A percentile compares a stretch with the other conserved stretches of the same genome.
phyloP scores from a whole-genome alignment of 1,140 invertebrate species.

The Helicorthomorpha holstii region DNA sequence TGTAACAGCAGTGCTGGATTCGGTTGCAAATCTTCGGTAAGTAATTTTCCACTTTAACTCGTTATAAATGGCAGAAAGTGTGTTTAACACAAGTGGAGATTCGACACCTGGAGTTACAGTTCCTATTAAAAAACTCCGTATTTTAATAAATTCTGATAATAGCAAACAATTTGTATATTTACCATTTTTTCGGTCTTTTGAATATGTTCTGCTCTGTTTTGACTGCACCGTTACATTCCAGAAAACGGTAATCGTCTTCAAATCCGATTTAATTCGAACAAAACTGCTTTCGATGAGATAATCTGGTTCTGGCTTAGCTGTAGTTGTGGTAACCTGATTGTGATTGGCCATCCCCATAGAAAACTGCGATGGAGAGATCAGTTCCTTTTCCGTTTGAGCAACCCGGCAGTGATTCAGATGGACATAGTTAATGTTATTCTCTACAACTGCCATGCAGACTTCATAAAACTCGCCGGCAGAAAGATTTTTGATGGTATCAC shows the following conservation, averaged over 20 bases:
- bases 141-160: not conserved
- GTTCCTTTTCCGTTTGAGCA: not conserved
- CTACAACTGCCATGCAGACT: constrained; percentile 4
- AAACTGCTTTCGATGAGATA: not conserved
- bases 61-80: not conserved
- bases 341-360: not conserved
- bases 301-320: not conserved
- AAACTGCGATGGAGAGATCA: not conserved
- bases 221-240: not conserved
- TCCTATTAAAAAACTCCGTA: not conserved
- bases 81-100: not conserved
- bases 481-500: constrained; percentile 4
- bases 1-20: not conserved
- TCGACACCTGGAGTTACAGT: not conserved
- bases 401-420: constrained; percentile 7
- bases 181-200: not conserved
- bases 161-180: not conserved
- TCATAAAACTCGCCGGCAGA: not conserved
- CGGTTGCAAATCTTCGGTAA: not conserved
- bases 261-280: not conserved
- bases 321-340: not conserved
- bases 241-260: not conserved
- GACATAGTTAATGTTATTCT: constrained; percentile 5
- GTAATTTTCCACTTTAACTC: not conserved
- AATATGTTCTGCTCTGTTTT: not conserved